phyloP scores from a whole-genome alignment of 2,888 invertebrate species.

The Nomada goodeniana region DNA sequence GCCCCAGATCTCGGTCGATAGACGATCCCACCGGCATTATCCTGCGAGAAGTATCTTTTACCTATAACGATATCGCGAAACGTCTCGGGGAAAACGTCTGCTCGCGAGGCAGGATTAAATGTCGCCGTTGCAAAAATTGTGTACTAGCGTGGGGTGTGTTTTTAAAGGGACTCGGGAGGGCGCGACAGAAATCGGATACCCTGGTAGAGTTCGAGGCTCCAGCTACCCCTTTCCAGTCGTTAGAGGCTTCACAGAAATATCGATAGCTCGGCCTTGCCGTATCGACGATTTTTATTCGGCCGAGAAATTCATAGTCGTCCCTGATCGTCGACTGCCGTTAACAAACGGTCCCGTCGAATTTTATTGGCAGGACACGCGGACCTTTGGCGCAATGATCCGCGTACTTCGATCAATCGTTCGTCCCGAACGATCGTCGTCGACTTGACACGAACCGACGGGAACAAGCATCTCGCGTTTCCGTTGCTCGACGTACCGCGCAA shows the following conservation, averaged over 20 bases:
- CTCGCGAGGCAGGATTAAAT: background rate
- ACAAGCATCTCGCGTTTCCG: constrained; percentile 58
- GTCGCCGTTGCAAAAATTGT: background rate
- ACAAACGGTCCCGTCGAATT: constrained; percentile 5
- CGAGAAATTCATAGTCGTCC: constrained; percentile 30
- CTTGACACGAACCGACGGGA: background rate
- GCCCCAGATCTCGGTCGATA: constrained; percentile 5
- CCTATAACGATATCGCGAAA: no score
- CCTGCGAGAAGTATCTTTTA: background rate
- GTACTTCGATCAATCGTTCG: constrained; percentile 32
- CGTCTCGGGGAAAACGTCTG: background rate
- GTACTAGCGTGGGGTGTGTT: background rate
- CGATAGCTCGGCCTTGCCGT: constrained; percentile 20
- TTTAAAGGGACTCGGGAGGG: background rate
- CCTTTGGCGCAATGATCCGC: constrained; percentile 13
- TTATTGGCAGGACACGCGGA: constrained; percentile 4
- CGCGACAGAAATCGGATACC: background rate
- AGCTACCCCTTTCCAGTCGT: constrained; percentile 17
- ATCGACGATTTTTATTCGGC: constrained; percentile 28
- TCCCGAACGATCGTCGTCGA: background rate
- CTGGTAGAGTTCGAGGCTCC: background rate
- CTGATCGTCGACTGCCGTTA: constrained; percentile 15
- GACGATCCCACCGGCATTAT: constrained; percentile 1
- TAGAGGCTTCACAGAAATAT: constrained; percentile 9
- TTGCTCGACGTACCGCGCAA: background rate